Evolutionary conservation across 1,140 invertebrate species (phyloP), one percentile per base, ranked within the genome.

Genomic region (Acromyrmex charruanus): DNA sequence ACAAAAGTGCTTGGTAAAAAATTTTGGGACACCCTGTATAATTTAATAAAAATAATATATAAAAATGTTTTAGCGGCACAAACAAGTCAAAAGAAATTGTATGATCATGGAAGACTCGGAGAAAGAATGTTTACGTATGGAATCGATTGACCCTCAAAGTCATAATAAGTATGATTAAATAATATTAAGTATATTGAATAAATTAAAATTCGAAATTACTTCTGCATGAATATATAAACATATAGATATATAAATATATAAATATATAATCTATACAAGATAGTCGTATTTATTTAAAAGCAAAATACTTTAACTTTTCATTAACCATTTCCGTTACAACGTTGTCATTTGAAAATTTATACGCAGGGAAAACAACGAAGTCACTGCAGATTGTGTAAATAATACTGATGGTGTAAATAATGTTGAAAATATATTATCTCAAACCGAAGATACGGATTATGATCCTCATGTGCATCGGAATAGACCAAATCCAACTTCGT

Each of bases 401-500:
- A 55, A 53, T 77, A 53, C 65, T 59, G 88, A 53, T 4, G 49
- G n/a, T 58, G 7, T 39, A 58, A 58, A 75, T 21, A 58, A 39
- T 21, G 10, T 14, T 12, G 75, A 35, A 44, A 49, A 18, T 14
- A 35, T 65, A 18, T n/a, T 44, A n/a, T 18, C 35, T 49, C 21
- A 10, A 65, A 66, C 3, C 14, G 53, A 68, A 65, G 39, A 79
- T 14, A 16, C 80, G 10, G 95, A 96, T 39, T 97, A 97, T 89
- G 96, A 97, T 91, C 97, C 97, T 10, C 97, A 97, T 89, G 94
- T 96, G 25, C 95, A 97, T 91, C 95, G 97, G 39, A 96, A 96
- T 59, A 96, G 97, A 31, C 96, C 96, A 86, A 97, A 97, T 94
- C 97, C 97, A 2, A 97, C 97, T 1, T 96, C 97, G 97, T 97